phyloP scores from a whole-genome alignment of 2,797 vertebrate species.

The Gymnodraco acuticeps region DNA sequence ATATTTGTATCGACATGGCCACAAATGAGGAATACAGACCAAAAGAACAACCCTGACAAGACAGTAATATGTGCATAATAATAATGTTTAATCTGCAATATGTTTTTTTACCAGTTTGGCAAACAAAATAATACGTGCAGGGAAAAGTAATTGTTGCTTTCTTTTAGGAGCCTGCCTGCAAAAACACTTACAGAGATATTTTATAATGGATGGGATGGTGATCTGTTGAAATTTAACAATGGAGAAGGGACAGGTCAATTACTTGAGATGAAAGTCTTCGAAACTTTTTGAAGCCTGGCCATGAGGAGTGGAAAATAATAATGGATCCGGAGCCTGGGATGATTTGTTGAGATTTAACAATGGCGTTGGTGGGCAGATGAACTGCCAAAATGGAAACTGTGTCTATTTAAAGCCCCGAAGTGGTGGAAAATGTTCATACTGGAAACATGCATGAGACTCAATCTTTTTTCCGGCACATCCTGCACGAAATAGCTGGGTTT shows the following conservation, averaged over 20 bases:
- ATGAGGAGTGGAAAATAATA: conserved; percentile 70
- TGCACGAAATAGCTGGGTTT: conserved; percentile 67
- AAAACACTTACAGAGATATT: conserved; percentile 48
- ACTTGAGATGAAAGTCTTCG: conserved; percentile 67
- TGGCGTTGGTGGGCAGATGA: conserved; percentile 76
- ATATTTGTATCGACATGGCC: not conserved
- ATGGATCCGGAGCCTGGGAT: conserved; percentile 65
- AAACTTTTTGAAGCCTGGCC: conserved; percentile 58
- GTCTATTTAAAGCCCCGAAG: conserved; percentile 78
- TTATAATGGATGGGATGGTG: conserved; percentile 52
- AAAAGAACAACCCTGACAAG: conserved; percentile 7
- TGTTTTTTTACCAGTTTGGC: conserved; percentile 35
- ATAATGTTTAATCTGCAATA: conserved; percentile 41
- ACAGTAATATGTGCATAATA: conserved; percentile 21
- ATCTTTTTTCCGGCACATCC: conserved; percentile 65
- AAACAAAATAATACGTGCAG: conserved; percentile 38
- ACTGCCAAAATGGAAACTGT: conserved; percentile 79
- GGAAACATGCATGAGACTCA: conserved; percentile 74
- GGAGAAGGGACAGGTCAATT: conserved; percentile 48
- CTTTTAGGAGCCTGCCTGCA: conserved; percentile 51
- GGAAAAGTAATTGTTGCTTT: conserved; percentile 37
- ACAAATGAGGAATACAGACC: conserved; percentile 12
- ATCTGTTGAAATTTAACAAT: conserved; percentile 70
- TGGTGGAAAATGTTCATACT: conserved; percentile 73
- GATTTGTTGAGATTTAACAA: conserved; percentile 79